A percentile compares a stretch with the other conserved stretches of the same genome.
Evolutionary conservation across 2,113 vertebrate genomes (phyloP).

Genomic region (Microcebus ravelobensis): DNA sequence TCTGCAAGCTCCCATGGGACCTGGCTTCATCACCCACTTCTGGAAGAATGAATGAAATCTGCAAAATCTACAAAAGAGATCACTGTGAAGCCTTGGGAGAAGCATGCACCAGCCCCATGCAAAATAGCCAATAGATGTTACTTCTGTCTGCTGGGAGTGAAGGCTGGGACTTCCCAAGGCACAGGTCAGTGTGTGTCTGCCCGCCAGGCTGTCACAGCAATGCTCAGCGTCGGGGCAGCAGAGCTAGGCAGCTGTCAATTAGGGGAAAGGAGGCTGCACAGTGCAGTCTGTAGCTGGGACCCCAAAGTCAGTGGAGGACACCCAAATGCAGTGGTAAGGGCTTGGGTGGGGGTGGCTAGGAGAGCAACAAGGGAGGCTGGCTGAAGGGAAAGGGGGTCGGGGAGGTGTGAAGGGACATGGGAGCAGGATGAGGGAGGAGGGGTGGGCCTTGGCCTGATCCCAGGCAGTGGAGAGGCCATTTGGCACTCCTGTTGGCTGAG

Average conservation of each 20-base stretch:
- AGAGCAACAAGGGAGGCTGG: not conserved
- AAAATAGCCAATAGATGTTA: not conserved
- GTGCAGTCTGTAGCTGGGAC: not conserved
- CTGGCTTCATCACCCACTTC: not conserved
- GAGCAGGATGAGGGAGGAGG: too few relatives aligned
- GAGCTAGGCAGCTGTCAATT: not conserved
- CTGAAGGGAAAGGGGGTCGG: not conserved
- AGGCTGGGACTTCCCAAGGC: not conserved
- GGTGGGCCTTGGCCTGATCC: not conserved
- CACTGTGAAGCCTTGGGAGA: not conserved
- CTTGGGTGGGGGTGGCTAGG: not conserved
- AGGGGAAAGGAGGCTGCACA: not conserved
- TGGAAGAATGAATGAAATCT: conserved; percentile 39
- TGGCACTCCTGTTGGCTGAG: not conserved
- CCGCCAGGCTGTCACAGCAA: not conserved
- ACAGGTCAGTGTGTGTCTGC: not conserved
- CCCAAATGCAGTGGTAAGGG: not conserved
- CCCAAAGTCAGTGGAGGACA: not conserved
- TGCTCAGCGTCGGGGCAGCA: not conserved
- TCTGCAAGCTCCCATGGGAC: not conserved
- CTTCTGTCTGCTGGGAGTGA: conserved; percentile 3
- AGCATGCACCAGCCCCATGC: not conserved
- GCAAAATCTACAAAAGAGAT: not conserved
- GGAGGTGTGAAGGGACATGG: not conserved
- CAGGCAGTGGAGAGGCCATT: not conserved